phyloP scores from a whole-genome alignment of 2,797 vertebrate species.

The Prunella strophiata region DNA sequence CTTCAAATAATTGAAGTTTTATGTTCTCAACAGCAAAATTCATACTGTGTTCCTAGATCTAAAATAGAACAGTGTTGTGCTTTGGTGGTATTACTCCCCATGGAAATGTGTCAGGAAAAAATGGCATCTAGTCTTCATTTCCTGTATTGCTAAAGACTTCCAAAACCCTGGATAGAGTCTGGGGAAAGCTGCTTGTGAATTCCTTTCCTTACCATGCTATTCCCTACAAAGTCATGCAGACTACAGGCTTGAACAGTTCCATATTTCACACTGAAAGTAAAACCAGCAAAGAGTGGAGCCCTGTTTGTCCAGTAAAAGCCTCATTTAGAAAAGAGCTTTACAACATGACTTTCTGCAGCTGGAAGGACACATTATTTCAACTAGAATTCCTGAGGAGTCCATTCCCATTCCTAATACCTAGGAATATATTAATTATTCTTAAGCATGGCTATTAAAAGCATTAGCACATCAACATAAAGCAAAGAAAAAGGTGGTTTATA shows the following conservation, averaged over 20 bases:
- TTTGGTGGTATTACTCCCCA: neutral
- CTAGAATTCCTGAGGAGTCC: neutral
- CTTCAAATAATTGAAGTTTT: neutral
- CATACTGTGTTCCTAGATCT: neutral
- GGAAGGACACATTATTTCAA: neutral
- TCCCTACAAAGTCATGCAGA: neutral
- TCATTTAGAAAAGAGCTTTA: neutral
- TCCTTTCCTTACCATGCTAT: neutral
- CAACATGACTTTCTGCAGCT: neutral
- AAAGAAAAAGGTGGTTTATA: constrained; percentile 28
- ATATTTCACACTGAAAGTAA: neutral
- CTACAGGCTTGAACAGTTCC: neutral
- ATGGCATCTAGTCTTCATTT: neutral
- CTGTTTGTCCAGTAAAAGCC: neutral
- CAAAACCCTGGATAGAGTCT: neutral
- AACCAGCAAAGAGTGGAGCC: neutral
- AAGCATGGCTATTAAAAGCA: neutral
- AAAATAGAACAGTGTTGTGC: neutral
- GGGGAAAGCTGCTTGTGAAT: neutral
- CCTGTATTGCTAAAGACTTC: neutral
- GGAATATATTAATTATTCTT: constrained; percentile 22
- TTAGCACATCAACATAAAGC: constrained; percentile 15
- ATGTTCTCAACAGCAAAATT: neutral
- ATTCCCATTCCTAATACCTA: neutral
- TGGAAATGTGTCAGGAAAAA: neutral